Conservation (phyloP, 2,113 vertebrate species). For the Leptobrachium leishanense region DNA sequence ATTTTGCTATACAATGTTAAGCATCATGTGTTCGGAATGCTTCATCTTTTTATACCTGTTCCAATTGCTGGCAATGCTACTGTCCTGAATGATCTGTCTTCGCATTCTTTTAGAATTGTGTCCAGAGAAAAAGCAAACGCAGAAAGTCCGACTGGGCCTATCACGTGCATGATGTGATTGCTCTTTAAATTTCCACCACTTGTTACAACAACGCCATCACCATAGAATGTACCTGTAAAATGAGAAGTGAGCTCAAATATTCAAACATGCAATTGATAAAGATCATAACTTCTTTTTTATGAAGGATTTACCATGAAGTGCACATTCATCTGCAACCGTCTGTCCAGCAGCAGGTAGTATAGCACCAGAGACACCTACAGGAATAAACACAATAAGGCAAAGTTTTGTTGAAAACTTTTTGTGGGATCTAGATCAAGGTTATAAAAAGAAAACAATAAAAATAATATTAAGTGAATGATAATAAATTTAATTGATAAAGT, state of each 20-base stretch:
- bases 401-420: too few species aligned
- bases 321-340: conserved; percentile 23
- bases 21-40: too few species aligned
- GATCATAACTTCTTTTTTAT: not conserved
- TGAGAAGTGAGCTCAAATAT: too few species aligned
- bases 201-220: conserved; percentile 18
- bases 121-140: not conserved
- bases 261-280: too few species aligned
- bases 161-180: conserved; percentile 31
- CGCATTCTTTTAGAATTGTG: conserved; percentile 19
- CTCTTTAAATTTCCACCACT: conserved; percentile 16
- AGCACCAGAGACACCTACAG: conserved; percentile 34
- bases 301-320: conserved; percentile 5
- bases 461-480: too few species aligned
- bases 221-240: not conserved
- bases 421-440: too few species aligned
- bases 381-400: not conserved
- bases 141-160: not conserved
- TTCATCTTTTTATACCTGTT: conserved; percentile 34
- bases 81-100: not conserved
- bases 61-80: conserved; percentile 32
- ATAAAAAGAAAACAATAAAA: too few species aligned
- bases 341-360: conserved; percentile 20
- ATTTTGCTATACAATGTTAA: too few species aligned
- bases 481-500: too few species aligned